Conservation (phyloP, 2,888 invertebrate species). For the Catocala sponsa region DNA sequence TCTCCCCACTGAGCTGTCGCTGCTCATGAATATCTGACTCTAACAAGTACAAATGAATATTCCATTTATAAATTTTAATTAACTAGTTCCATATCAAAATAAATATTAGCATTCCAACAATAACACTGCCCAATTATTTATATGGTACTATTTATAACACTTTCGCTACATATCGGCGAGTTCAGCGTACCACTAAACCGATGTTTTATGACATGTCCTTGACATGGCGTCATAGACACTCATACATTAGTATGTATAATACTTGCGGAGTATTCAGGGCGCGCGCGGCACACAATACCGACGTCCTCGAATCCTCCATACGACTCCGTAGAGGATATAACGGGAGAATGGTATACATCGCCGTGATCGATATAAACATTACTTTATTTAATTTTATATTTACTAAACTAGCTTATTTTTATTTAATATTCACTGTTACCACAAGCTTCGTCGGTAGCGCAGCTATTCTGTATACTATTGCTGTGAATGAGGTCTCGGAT, state of each 20-base stretch:
- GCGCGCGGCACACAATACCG: constrained; percentile 56
- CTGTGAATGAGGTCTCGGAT: too few species aligned
- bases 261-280: constrained; percentile 55
- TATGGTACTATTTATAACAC: constrained; percentile 15
- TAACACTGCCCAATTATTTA: too few species aligned
- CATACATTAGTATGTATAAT: constrained; percentile 6
- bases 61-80: too few species aligned
- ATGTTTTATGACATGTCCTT: constrained; percentile 48
- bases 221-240: constrained; percentile 33
- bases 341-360: constrained; percentile 32
- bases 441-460: too few species aligned
- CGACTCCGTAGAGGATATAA: constrained; percentile 35
- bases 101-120: too few species aligned
- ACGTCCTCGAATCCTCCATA: constrained; percentile 45
- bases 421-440: too few species aligned
- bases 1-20: too few species aligned
- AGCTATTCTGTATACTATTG: too few species aligned
- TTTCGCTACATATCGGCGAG: constrained; percentile 39
- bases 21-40: too few species aligned
- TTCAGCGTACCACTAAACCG: constrained; percentile 15
- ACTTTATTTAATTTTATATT: background rate
- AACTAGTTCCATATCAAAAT: too few species aligned
- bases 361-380: background rate
- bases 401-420: too few species aligned
- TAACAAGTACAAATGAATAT: too few species aligned